These are phyloP conservation scores for Anticlea derivata DNA, from an alignment of 2,888 invertebrate genomes.

Conservation along the genomic window DNA sequence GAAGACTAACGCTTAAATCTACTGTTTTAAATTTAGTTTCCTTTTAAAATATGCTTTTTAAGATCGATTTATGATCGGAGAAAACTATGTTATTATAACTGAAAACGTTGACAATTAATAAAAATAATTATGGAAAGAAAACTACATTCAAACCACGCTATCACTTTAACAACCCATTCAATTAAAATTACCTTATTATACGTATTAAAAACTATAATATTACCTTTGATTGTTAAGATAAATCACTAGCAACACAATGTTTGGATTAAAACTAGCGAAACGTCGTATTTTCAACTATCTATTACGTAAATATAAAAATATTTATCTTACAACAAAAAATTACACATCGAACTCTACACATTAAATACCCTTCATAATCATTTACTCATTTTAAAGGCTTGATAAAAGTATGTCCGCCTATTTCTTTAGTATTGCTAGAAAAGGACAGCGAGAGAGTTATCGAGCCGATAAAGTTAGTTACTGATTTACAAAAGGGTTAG, in stretches of 20 bases:
- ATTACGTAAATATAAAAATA: slow-evolving; percentile 8
- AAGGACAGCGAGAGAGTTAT: too few relatives aligned
- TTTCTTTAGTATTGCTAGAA: too few relatives aligned
- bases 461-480: too few relatives aligned
- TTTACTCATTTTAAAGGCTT: too few relatives aligned
- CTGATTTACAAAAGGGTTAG: too few relatives aligned
- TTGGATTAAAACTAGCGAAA: not conserved
- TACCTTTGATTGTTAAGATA: slow-evolving; percentile 6
- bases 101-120: slow-evolving; percentile 11
- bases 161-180: slow-evolving; percentile 21
- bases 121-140: slow-evolving; percentile 13
- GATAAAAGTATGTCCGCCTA: too few relatives aligned
- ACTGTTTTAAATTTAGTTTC: slow-evolving; percentile 19
- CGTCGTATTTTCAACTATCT: not conserved
- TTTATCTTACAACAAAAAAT: not conserved
- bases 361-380: too few relatives aligned
- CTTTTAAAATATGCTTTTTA: slow-evolving; percentile 8
- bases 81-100: not conserved
- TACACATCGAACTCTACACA: not conserved
- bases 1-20: slow-evolving; percentile 54
- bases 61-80: too few relatives aligned
- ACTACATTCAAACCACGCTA: slow-evolving; percentile 20
- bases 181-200: slow-evolving; percentile 11
- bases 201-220: slow-evolving; percentile 4
- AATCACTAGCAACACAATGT: not conserved